A percentile compares a stretch with the other conserved stretches of the same genome.
Evolutionary conservation across 2,888 invertebrate species (phyloP).

Genomic region (Matsumyia berberina): DNA sequence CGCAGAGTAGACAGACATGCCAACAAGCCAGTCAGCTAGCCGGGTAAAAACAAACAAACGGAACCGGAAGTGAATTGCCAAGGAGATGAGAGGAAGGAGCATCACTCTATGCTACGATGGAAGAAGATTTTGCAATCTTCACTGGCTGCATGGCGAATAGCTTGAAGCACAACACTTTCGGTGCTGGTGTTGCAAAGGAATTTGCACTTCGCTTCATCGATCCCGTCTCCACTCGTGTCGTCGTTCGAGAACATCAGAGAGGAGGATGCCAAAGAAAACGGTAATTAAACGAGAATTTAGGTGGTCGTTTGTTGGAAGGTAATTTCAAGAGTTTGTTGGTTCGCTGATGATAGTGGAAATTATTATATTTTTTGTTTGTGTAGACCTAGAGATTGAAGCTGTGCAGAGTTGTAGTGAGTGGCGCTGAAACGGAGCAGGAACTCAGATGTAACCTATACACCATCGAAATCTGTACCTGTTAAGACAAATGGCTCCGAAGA

Average conservation of each 20-base stretch:
- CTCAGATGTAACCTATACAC: too few species aligned
- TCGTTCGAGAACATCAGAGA: background rate
- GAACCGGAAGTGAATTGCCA: constrained; percentile 27
- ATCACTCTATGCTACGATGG: background rate
- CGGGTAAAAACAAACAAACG: constrained; percentile 14
- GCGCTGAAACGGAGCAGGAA: too few species aligned
- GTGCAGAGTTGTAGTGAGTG: background rate
- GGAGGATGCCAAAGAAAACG: background rate
- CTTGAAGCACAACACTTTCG: background rate
- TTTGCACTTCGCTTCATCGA: constrained; percentile 17
- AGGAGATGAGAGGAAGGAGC: background rate
- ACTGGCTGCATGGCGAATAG: background rate
- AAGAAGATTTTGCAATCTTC: constrained; percentile 2
- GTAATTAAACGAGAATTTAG: constrained; percentile 23
- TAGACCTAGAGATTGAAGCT: background rate
- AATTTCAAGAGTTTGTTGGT: background rate
- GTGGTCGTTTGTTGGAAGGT: constrained; percentile 6
- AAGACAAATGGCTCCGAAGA: too few species aligned
- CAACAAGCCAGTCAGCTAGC: constrained; percentile 27
- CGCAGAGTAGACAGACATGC: constrained; percentile 27
- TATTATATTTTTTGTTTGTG: background rate
- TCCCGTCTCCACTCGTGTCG: background rate
- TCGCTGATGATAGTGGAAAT: background rate
- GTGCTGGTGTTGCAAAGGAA: constrained; percentile 23
- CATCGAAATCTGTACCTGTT: too few species aligned